A percentile compares a stretch with the other conserved stretches of the same genome.
Conservation (phyloP, 2,888 invertebrate genomes). For the Resseliella maxima region DNA sequence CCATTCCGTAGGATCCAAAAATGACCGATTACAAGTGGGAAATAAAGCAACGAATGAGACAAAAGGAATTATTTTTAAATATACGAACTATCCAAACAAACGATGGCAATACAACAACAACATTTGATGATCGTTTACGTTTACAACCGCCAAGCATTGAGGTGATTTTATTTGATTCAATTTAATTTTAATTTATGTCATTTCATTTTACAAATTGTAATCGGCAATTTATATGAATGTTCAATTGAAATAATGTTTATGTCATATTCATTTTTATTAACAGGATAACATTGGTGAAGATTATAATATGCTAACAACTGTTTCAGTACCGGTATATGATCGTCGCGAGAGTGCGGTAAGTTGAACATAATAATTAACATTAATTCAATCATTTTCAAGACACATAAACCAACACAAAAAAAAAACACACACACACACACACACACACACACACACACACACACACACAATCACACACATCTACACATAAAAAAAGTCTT, state of each 20-base stretch:
- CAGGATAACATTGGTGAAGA: slow-evolving; percentile 71
- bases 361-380: slow-evolving; percentile 58
- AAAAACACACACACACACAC: too few relatives aligned
- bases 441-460: neutral
- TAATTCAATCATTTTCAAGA: neutral
- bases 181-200: neutral
- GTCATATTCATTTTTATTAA: neutral
- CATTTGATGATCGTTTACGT: neutral
- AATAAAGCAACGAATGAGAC: slow-evolving; percentile 81
- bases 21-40: slow-evolving; percentile 93
- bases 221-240: slow-evolving; percentile 60
- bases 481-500: neutral
- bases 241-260: neutral
- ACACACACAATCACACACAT: neutral
- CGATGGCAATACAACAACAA: neutral
- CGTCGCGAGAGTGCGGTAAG: slow-evolving; percentile 86
- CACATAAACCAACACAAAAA: neutral
- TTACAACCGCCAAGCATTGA: neutral
- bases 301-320: slow-evolving; percentile 90
- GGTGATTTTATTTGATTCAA: neutral
- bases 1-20: slow-evolving; percentile 89
- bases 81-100: slow-evolving; percentile 63
- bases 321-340: slow-evolving; percentile 94
- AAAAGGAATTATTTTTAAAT: slow-evolving; percentile 79
- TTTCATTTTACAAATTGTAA: too few relatives aligned